phyloP scores from a whole-genome alignment of 2,888 invertebrate species.

The Troides aeacus region DNA sequence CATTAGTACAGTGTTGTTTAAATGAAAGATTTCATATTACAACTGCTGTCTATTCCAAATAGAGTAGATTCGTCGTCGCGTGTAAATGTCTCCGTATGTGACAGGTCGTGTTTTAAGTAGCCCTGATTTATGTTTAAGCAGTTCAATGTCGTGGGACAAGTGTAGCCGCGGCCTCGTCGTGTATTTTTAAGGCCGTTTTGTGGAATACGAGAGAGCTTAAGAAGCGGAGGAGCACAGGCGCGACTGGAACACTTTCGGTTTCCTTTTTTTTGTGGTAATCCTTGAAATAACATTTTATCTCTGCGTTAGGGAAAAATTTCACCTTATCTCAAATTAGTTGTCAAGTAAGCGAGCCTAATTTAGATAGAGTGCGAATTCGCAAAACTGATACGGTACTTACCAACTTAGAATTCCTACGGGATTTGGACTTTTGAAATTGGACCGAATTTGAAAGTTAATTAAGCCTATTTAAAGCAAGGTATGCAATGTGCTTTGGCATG shows the following conservation, averaged over 20 bases:
- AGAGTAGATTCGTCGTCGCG: neutral
- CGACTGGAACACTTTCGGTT: slow-evolving; percentile 19
- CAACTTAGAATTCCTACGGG: no score
- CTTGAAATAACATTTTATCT: slow-evolving; percentile 26
- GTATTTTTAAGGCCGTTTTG: slow-evolving; percentile 44
- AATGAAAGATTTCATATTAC: neutral
- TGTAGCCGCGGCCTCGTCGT: slow-evolving; percentile 49
- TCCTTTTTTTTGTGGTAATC: slow-evolving; percentile 23
- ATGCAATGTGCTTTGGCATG: no score
- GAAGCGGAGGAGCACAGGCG: slow-evolving; percentile 16
- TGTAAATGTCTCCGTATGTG: slow-evolving; percentile 31
- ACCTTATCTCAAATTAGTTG: slow-evolving; percentile 29
- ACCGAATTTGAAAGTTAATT: no score
- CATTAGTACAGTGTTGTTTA: neutral
- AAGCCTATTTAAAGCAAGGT: no score
- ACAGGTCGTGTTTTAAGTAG: slow-evolving; percentile 64
- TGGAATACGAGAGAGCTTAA: slow-evolving; percentile 43
- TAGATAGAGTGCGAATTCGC: neutral
- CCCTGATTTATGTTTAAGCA: slow-evolving; percentile 66
- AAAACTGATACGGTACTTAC: no score
- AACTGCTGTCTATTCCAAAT: neutral
- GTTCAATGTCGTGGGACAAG: slow-evolving; percentile 68
- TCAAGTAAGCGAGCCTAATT: slow-evolving; percentile 23
- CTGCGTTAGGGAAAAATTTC: slow-evolving; percentile 16
- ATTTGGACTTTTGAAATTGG: no score